Evolutionary conservation across 2,888 invertebrate species (phyloP).

Genomic region (Macrosiphum euphorbiae): DNA sequence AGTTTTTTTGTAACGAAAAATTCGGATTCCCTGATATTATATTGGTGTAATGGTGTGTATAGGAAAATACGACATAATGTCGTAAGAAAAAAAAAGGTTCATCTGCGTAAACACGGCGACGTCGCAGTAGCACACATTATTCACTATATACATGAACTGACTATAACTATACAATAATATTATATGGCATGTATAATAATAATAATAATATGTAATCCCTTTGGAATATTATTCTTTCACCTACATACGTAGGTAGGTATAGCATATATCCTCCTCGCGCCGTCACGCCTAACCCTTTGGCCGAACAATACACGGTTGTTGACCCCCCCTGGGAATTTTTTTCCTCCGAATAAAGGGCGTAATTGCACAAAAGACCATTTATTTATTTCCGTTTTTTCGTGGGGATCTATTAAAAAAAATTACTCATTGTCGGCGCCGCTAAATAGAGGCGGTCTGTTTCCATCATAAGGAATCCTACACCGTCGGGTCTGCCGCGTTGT

Average conservation of each 20-base stretch:
- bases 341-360: constrained; percentile 48
- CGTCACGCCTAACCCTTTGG: constrained; percentile 51
- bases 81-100: neutral
- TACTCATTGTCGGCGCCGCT: constrained; percentile 64
- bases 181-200: neutral
- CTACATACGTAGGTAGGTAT: neutral
- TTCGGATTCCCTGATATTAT: neutral
- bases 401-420: constrained; percentile 58
- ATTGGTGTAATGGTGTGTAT: neutral
- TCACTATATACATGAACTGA: neutral
- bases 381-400: constrained; percentile 62
- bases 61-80: neutral
- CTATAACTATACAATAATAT: neutral
- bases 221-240: constrained; percentile 45
- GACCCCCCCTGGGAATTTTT: constrained; percentile 63
- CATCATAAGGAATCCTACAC: constrained; percentile 41
- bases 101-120: neutral
- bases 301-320: constrained; percentile 62
- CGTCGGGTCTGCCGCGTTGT: neutral
- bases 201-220: neutral
- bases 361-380: constrained; percentile 64
- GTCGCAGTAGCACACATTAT: neutral
- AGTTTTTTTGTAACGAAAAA: neutral
- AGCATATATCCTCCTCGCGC: neutral
- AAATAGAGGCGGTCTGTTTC: constrained; percentile 65